A percentile compares a stretch with the other conserved stretches of the same genome.
These are phyloP conservation scores for Cisticola juncidis DNA, from an alignment of 2,113 vertebrate genomes.

Conservation along the genomic window DNA sequence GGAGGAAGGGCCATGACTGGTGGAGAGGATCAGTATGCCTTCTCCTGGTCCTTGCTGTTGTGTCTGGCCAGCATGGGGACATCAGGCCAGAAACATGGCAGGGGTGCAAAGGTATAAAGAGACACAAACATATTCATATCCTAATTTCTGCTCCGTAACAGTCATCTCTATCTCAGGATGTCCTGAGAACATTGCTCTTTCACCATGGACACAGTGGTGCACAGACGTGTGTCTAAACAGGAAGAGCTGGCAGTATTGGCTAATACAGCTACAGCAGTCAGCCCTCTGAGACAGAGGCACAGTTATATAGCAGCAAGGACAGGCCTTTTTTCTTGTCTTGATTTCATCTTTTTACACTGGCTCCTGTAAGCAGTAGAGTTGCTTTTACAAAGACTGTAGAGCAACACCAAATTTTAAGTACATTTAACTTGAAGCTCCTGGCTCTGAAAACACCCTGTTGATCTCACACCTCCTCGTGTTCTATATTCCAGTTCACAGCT, in stretches of 20 bases:
- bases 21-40: background rate
- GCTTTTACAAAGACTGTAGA: background rate
- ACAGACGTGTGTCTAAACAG: background rate
- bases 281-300: background rate
- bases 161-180: background rate
- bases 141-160: background rate
- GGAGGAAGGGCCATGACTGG: background rate
- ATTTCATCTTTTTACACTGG: background rate
- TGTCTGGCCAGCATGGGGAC: fast-evolving
- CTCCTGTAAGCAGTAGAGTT: background rate
- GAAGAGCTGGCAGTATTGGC: background rate
- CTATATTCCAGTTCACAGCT: background rate
- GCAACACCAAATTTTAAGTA: background rate
- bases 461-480: background rate
- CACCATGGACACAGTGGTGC: fast-evolving
- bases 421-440: background rate
- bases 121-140: background rate
- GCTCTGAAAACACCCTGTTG: background rate
- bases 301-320: background rate
- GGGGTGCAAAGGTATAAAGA: background rate
- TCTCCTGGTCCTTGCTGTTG: fast-evolving
- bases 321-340: background rate
- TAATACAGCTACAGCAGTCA: background rate
- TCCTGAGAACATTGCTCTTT: background rate
- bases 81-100: fast-evolving